phyloP scores from a whole-genome alignment of 1,140 invertebrate genomes.

The Platorchestia sp. region DNA sequence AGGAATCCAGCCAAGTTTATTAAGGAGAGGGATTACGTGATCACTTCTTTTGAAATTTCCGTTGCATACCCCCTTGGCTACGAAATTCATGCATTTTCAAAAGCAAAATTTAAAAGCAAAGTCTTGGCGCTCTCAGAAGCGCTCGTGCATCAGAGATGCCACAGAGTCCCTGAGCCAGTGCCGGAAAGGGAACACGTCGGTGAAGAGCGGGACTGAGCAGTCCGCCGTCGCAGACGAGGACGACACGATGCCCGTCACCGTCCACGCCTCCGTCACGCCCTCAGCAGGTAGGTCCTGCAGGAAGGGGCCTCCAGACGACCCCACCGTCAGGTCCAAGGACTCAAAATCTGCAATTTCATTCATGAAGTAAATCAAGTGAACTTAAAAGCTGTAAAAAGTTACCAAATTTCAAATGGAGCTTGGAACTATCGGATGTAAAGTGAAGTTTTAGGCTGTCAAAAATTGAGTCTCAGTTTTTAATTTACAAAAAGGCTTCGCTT shows the following conservation, averaged over 20 bases:
- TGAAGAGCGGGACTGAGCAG: background rate
- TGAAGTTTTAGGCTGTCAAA: too few relatives aligned
- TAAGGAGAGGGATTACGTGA: too few relatives aligned
- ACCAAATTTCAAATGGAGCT: background rate
- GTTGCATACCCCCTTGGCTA: too few relatives aligned
- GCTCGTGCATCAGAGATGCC: background rate
- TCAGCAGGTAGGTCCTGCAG: background rate
- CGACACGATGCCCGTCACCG: background rate
- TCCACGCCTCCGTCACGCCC: background rate
- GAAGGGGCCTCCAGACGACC: conserved; percentile 11
- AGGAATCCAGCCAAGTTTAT: too few relatives aligned
- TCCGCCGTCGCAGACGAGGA: background rate
- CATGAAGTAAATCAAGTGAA: background rate
- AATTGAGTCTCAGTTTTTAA: too few relatives aligned
- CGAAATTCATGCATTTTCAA: too few relatives aligned
- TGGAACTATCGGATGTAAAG: too few relatives aligned
- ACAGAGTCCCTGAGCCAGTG: background rate
- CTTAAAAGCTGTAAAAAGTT: background rate
- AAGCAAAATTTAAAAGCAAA: too few relatives aligned
- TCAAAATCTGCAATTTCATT: background rate
- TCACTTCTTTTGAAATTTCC: too few relatives aligned
- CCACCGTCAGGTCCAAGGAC: background rate
- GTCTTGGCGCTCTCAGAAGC: background rate
- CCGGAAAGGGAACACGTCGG: background rate
- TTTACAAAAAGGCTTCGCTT: too few relatives aligned